Evolutionary conservation across 2,888 invertebrate genomes (phyloP).

Genomic region (Fragum fragum): DNA sequence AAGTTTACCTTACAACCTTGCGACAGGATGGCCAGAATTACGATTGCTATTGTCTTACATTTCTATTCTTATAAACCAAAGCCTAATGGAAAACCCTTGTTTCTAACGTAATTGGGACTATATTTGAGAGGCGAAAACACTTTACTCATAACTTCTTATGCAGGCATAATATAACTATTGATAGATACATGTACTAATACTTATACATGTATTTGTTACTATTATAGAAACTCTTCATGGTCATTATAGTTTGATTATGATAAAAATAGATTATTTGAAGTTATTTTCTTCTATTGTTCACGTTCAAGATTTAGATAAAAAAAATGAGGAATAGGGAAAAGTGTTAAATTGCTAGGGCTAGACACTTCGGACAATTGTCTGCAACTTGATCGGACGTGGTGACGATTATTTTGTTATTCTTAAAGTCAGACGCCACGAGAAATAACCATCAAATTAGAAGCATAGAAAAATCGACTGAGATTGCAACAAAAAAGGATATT

Average conservation of each 20-base stretch:
- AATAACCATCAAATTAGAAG: not conserved
- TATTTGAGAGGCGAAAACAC: not conserved
- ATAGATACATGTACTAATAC: no score
- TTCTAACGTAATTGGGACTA: not conserved
- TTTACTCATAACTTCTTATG: not conserved
- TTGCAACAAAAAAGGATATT: constrained; percentile 79
- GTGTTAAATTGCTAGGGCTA: not conserved
- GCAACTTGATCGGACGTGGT: constrained; percentile 18
- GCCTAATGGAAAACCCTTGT: constrained; percentile 22
- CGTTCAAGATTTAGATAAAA: no score
- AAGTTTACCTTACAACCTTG: not conserved
- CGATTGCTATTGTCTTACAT: not conserved
- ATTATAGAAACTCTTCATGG: no score
- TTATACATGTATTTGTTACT: no score
- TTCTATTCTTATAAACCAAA: constrained; percentile 6
- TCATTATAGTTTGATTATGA: no score
- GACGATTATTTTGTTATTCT: constrained; percentile 9
- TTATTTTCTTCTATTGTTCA: no score
- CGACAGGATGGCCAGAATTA: not conserved
- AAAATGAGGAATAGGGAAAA: not conserved
- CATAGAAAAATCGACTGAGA: not conserved
- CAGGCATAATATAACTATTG: no score
- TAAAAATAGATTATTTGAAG: no score
- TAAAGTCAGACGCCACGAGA: constrained; percentile 2
- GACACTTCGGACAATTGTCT: constrained; percentile 3